A percentile compares a stretch with the other conserved stretches of the same genome.
Evolutionary conservation across 2,888 invertebrate genomes (phyloP).

Genomic region (Philereme transversata): DNA sequence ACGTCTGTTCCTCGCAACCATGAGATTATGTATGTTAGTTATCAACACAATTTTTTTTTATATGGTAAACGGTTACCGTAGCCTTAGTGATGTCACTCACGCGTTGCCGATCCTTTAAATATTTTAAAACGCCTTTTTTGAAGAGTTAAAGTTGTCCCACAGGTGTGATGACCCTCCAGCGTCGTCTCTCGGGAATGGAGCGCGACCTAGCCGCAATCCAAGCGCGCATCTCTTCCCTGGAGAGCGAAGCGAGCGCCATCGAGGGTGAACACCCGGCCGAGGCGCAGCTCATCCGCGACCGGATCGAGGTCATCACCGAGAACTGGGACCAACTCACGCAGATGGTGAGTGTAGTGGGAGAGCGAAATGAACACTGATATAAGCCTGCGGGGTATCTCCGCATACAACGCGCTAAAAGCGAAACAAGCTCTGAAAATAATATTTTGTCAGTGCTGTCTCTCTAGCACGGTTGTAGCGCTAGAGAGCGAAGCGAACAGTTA

Average conservation of each 20-base stretch:
- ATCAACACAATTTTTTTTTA: too few species aligned
- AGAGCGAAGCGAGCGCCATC: conserved; percentile 96
- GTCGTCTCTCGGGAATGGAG: conserved; percentile 98
- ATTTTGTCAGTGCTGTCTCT: not conserved
- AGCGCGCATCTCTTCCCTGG: conserved; percentile 96
- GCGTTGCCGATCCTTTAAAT: too few species aligned
- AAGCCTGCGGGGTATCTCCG: too few species aligned
- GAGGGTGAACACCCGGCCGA: conserved; percentile 97
- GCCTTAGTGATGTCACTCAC: too few species aligned
- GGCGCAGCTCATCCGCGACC: conserved; percentile 94
- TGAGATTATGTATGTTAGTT: too few species aligned
- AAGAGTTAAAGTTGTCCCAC: conserved; percentile 4
- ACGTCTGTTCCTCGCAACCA: too few species aligned
- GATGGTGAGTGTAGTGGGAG: conserved; percentile 85
- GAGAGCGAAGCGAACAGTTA: too few species aligned
- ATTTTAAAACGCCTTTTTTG: too few species aligned
- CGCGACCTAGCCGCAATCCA: conserved; percentile 99
- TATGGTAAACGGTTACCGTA: too few species aligned
- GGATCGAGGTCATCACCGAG: conserved; percentile 94
- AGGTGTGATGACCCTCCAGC: conserved; percentile 98
- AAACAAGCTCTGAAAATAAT: not conserved
- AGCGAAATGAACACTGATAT: conserved; percentile 1
- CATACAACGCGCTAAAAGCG: not conserved
- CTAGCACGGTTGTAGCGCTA: too few species aligned
- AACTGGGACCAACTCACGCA: conserved; percentile 99